A percentile compares a stretch with the other conserved stretches of the same genome.
phyloP scores from a whole-genome alignment of 2,797 vertebrate species.

The Molothrus aeneus region DNA sequence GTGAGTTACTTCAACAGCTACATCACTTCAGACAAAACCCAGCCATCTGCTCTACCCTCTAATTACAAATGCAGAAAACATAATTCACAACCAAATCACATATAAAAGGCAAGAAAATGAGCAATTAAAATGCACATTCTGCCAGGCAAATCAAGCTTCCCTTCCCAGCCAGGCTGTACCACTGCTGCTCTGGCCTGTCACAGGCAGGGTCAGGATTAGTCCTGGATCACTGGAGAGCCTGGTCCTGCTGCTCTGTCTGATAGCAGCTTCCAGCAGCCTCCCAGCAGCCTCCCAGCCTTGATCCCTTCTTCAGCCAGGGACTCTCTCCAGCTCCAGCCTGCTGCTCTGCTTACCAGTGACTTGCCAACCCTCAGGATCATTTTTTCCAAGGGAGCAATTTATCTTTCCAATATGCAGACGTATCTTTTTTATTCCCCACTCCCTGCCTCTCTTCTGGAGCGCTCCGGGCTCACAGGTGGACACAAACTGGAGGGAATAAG shows the following conservation, averaged over 20 bases:
- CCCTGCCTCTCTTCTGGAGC: not conserved
- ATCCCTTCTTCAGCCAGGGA: not conserved
- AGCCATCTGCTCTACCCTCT: conserved; percentile 59
- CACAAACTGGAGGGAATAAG: not conserved
- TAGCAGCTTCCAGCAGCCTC: not conserved
- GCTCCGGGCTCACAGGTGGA: not conserved
- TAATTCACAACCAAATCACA: conserved; percentile 67
- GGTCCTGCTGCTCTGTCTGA: not conserved
- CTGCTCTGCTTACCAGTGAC: not conserved
- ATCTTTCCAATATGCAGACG: not conserved
- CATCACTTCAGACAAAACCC: conserved; percentile 40
- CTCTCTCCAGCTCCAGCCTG: not conserved
- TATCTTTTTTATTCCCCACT: not conserved
- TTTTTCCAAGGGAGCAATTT: not conserved
- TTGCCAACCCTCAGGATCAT: not conserved
- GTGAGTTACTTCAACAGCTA: not conserved
- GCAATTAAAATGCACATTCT: conserved; percentile 64
- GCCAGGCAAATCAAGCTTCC: conserved; percentile 26
- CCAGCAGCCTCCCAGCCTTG: not conserved
- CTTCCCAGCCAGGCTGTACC: not conserved
- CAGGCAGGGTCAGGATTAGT: not conserved
- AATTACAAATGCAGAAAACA: conserved; percentile 69
- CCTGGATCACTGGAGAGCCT: not conserved
- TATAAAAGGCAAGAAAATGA: conserved; percentile 53
- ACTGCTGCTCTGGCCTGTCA: not conserved